A percentile compares a stretch with the other conserved stretches of the same genome.
These are phyloP conservation scores for Triplophysa bombifrons DNA, from an alignment of 2,797 vertebrate species.

Conservation along the genomic window DNA sequence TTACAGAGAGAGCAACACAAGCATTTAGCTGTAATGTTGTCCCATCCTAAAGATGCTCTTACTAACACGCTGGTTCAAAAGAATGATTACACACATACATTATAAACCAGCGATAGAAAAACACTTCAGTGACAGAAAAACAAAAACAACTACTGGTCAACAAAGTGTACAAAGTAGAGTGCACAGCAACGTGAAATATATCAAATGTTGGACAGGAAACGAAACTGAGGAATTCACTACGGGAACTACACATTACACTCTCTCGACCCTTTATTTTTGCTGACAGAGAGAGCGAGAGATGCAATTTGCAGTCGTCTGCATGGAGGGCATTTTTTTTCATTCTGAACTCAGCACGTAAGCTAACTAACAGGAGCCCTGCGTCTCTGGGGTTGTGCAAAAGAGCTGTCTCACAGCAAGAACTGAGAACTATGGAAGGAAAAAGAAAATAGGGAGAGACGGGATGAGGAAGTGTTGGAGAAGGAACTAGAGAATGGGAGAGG, in stretches of 20 bases:
- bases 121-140: background rate
- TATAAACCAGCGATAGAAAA: slow-evolving; percentile 15
- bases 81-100: background rate
- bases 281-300: slow-evolving; percentile 52
- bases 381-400: slow-evolving; percentile 43
- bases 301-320: slow-evolving; percentile 53
- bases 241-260: slow-evolving; percentile 22
- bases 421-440: slow-evolving; percentile 10
- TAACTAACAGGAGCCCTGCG: slow-evolving; percentile 44
- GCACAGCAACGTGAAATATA: background rate
- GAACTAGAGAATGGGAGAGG: slow-evolving; percentile 39
- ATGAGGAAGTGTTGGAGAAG: background rate
- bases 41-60: background rate
- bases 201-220: background rate
- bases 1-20: slow-evolving; percentile 27
- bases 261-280: slow-evolving; percentile 46
- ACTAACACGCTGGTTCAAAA: background rate
- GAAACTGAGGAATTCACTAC: background rate
- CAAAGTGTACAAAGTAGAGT: background rate
- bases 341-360: slow-evolving; percentile 50
- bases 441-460: slow-evolving; percentile 26
- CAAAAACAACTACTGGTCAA: background rate
- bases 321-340: slow-evolving; percentile 40
- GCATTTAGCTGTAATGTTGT: slow-evolving; percentile 21
- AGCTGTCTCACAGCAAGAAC: slow-evolving; percentile 37